Evolutionary conservation across 1,140 invertebrate genomes (phyloP).

Genomic region (Planococcus citri): DNA sequence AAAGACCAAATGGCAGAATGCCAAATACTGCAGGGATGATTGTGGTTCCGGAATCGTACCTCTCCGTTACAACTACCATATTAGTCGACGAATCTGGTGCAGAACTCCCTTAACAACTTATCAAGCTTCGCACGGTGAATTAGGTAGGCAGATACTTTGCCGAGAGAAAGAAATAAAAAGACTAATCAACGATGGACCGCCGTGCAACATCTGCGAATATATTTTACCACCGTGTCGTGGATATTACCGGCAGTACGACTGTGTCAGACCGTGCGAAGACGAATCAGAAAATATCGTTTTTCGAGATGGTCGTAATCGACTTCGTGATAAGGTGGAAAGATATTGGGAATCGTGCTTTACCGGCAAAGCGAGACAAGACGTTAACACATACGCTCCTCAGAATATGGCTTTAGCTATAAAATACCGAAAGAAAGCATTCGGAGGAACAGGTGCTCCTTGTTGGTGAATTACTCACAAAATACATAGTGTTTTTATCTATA

Average conservation of each 20-base stretch:
- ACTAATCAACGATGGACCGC: background rate
- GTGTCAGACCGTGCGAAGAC: background rate
- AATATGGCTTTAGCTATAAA: slow-evolving; percentile 1
- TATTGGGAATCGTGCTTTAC: background rate
- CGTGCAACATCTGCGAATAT: slow-evolving; percentile 10
- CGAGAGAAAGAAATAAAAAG: background rate
- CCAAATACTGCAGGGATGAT: background rate
- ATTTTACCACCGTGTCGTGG: background rate
- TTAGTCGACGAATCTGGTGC: background rate
- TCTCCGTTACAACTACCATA: background rate
- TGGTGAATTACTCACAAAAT: background rate
- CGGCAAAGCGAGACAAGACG: background rate
- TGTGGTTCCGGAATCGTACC: background rate
- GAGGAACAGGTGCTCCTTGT: background rate
- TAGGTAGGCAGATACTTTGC: background rate
- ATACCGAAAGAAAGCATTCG: background rate
- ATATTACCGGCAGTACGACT: background rate
- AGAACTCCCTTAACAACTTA: background rate
- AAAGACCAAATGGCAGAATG: background rate
- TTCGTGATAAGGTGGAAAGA: background rate
- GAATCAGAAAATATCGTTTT: background rate
- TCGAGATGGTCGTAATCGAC: background rate
- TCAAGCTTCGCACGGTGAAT: slow-evolving; percentile 9
- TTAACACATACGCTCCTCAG: background rate
- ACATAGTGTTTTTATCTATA: background rate